Base-by-base conservation (phyloP, 2,113 vertebrate genomes). In the Clupea harengus region DNA sequence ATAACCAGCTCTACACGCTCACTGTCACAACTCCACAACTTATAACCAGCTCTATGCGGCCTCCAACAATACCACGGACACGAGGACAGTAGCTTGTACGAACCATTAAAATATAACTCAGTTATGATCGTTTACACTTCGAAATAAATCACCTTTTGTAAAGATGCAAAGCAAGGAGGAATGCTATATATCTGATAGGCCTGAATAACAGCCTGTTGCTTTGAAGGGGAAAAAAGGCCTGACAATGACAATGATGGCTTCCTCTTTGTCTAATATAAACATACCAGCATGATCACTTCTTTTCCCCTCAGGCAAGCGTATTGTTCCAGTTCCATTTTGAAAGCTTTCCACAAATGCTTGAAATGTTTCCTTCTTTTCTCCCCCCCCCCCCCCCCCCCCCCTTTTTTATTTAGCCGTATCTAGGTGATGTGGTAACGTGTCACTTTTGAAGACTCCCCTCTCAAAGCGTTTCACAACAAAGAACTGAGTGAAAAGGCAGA, bases 251-350 rank as follows among this genome's bases (percentile, higher is more conserved):
- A 94, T 94, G 94, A 94, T 89, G 93, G 94, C 94, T 96, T 96
- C 95, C 95, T 95, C 90, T 93, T 88, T 25, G 88, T 90, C 92
- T 96, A 95, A 94, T 94, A 94, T 95, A 95, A 96, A 95, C 95
- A 95, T 95, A 94, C 94, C 95, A 95, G 93, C 92, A 89, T 92
- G 94, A 95, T 95, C 93, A 93, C 93, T 94, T 94, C 83, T 92
- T 93, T 89, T 84, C 92, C 93, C 94, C 90, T 80, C 45, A 89
- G 93, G 94, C 92, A 84, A 89, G 90, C 83, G 86, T 90, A 94
- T 94, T 95, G 94, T 95, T 95, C 87, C 89, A 89, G 88, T 82
- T 91, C 92, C 91, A 91, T 90, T 95, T 89, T 92, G 91, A 95
- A 95, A 93, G 92, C 94, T 92, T 91, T 92, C 88, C 75, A 85